These are phyloP conservation scores for Drosophila rufa DNA, from an alignment of 1,140 invertebrate genomes.

Conservation along the genomic window DNA sequence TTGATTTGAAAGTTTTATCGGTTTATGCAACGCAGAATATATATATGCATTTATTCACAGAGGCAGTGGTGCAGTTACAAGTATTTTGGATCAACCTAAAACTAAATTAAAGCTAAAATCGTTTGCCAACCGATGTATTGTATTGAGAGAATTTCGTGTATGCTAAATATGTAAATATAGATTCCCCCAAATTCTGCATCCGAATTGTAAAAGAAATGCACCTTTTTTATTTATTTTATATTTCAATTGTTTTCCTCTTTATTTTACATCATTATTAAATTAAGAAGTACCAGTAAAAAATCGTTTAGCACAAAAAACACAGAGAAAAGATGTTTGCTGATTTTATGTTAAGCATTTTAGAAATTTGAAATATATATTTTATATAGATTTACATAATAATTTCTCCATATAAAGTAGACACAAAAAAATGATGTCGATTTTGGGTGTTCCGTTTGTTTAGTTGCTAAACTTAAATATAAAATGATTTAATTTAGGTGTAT, in stretches of 20 bases:
- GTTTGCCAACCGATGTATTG: background rate
- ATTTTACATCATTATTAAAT: conserved; percentile 58
- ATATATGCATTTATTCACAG: conserved; percentile 32
- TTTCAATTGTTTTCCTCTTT: conserved; percentile 49
- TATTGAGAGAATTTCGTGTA: background rate
- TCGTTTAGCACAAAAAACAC: conserved; percentile 39
- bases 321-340: conserved; percentile 44
- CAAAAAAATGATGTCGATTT: conserved; percentile 66
- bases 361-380: conserved; percentile 27
- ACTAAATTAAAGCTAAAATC: background rate
- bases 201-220: background rate
- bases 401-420: conserved; percentile 74
- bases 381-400: conserved; percentile 39
- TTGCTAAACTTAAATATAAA: conserved; percentile 45
- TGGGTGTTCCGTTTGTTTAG: conserved; percentile 20
- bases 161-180: too few relatives aligned
- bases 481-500: conserved; percentile 63
- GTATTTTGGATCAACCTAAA: conserved; percentile 21
- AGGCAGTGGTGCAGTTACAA: conserved; percentile 21
- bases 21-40: conserved; percentile 63
- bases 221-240: conserved; percentile 34
- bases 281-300: conserved; percentile 50
- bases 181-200: background rate
- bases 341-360: conserved; percentile 51
- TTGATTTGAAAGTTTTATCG: conserved; percentile 64